These are phyloP conservation scores for Pollenia labialis DNA, from an alignment of 2,888 invertebrate species.

Conservation along the genomic window DNA sequence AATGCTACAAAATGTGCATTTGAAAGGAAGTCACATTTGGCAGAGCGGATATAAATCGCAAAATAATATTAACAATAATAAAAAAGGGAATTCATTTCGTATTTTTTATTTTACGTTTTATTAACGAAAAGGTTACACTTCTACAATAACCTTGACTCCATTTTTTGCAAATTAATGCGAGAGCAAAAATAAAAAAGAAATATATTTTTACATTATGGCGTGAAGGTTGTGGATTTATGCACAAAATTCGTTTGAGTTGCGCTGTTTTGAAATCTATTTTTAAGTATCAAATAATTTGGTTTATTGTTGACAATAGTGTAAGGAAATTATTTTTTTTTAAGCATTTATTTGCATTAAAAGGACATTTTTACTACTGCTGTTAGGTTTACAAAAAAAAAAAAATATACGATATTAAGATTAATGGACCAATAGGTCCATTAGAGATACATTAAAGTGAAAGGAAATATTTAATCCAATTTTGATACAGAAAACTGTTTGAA, in stretches of 20 bases:
- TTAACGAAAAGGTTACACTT: constrained; percentile 56
- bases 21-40: constrained; percentile 74
- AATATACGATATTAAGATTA: too few species aligned
- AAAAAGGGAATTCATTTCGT: constrained; percentile 41
- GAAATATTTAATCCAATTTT: too few species aligned
- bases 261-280: constrained; percentile 7
- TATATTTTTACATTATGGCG: constrained; percentile 25
- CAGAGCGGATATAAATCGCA: constrained; percentile 75
- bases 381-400: too few species aligned
- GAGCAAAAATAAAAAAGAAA: neutral
- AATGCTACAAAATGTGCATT: constrained; percentile 57
- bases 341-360: too few species aligned
- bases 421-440: too few species aligned
- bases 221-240: constrained; percentile 24
- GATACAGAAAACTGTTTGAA: too few species aligned
- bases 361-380: too few species aligned
- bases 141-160: constrained; percentile 62
- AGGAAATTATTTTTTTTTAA: neutral
- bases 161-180: constrained; percentile 44
- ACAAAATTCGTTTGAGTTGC: neutral
- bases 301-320: neutral
- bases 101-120: constrained; percentile 35
- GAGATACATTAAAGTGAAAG: too few species aligned
- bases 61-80: constrained; percentile 68
- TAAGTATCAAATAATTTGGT: constrained; percentile 7